Evolutionary conservation across 2,113 vertebrate species (phyloP).

Genomic region (Macaca fascicularis): T2T-MFA8v1.1 NC_088389.1:96334001-96334500

Average conservation of each 20-base stretch:
- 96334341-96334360: neutral
- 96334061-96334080: neutral
- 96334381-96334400: neutral
- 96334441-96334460: neutral
- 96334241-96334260: neutral
- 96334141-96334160: neutral
- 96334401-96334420: neutral
- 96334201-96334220: neutral
- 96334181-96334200: neutral
- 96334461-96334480: rapidly evolving
- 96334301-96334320: neutral
- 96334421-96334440: neutral
- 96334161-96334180: neutral
- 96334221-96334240: neutral
- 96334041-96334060: neutral
- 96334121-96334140: neutral
- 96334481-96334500: rapidly evolving
- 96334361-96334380: neutral
- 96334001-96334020: neutral
- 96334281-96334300: neutral
- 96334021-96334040: neutral
- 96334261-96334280: neutral
- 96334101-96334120: neutral
- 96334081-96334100: neutral
- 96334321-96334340: neutral